Evolutionary conservation across 2,113 vertebrate species (phyloP).

Genomic region (Acanthochromis polyacanthus): DNA sequence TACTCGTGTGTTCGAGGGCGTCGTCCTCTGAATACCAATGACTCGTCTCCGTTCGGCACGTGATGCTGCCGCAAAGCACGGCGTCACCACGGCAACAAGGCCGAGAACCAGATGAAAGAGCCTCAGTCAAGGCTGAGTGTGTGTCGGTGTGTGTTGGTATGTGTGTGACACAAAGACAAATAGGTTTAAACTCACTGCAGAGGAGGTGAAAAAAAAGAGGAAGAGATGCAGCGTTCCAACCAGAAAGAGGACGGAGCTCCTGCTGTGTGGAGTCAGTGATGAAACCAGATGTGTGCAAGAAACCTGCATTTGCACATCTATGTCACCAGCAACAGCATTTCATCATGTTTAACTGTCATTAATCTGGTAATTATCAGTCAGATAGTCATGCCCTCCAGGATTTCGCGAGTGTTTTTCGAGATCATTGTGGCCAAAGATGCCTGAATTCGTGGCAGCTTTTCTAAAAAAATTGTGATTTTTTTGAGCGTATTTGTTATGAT

Average conservation of each 20-base stretch:
- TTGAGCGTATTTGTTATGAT: too few species aligned
- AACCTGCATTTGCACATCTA: too few species aligned
- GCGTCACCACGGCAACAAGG: slow-evolving; percentile 70
- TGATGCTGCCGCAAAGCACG: slow-evolving; percentile 64
- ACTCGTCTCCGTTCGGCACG: slow-evolving; percentile 44
- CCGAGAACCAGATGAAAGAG: slow-evolving; percentile 52
- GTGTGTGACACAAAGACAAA: slow-evolving; percentile 18
- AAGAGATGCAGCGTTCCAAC: not conserved
- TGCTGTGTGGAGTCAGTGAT: not conserved
- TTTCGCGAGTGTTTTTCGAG: too few species aligned
- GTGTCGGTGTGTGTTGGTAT: slow-evolving; percentile 21
- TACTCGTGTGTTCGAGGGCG: slow-evolving; percentile 20
- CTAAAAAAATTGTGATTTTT: too few species aligned
- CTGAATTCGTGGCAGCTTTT: too few species aligned
- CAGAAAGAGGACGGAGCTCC: not conserved
- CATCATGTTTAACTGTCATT: too few species aligned
- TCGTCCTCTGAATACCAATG: slow-evolving; percentile 66
- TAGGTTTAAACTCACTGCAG: slow-evolving; percentile 27
- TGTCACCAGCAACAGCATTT: too few species aligned
- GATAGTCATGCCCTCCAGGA: too few species aligned
- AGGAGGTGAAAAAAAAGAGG: not conserved
- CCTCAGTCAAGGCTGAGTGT: slow-evolving; percentile 41
- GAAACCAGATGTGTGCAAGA: too few species aligned
- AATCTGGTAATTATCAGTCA: too few species aligned
- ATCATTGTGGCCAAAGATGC: too few species aligned